A percentile compares a stretch with the other conserved stretches of the same genome.
Evolutionary conservation across 2,113 vertebrate genomes (phyloP).

Genomic region (Saguinus imperator): DNA sequence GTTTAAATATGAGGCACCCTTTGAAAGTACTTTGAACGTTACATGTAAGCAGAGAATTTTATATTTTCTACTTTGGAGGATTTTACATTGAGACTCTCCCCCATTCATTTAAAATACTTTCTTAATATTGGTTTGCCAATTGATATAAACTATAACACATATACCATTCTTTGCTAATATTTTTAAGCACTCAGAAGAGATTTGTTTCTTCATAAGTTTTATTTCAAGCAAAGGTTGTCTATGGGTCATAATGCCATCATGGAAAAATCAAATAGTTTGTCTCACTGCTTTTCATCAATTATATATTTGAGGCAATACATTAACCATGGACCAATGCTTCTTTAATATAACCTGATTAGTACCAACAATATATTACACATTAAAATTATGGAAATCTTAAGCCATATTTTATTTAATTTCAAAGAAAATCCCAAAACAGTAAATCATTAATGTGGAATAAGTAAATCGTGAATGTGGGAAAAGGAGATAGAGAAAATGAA

Average conservation of each 20-base stretch:
- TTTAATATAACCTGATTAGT: neutral
- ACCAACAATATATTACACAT: neutral
- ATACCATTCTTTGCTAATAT: neutral
- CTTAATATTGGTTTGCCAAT: neutral
- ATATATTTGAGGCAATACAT: neutral
- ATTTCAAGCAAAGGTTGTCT: neutral
- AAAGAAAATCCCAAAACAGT: neutral
- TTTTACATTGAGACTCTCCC: neutral
- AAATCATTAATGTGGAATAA: neutral
- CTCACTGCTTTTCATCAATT: neutral
- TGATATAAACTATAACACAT: neutral
- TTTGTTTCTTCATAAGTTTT: neutral
- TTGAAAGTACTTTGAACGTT: conserved; percentile 4
- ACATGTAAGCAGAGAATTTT: neutral
- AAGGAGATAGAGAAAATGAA: neutral
- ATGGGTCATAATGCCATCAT: neutral
- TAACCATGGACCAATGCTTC: neutral
- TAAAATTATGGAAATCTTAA: neutral
- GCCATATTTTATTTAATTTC: neutral
- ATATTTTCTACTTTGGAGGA: neutral
- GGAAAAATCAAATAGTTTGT: neutral
- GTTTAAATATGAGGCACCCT: neutral
- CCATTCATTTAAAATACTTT: neutral
- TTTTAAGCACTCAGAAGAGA: neutral
- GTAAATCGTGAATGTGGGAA: neutral